Evolutionary conservation across 2,113 vertebrate species (phyloP).

Genomic region (Erinaceus europaeus): DNA sequence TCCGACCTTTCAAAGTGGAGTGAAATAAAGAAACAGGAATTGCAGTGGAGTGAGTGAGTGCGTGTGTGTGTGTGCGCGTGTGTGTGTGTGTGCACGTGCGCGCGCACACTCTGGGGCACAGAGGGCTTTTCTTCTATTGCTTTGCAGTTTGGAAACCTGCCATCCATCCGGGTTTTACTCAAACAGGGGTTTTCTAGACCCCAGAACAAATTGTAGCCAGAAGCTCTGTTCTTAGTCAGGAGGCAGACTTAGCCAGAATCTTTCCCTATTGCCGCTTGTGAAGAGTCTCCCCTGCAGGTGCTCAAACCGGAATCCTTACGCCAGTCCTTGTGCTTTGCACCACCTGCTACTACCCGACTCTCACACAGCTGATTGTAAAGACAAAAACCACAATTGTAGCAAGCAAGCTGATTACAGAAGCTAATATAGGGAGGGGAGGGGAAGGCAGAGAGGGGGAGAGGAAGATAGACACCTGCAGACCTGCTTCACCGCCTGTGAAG

Average conservation of each 20-base stretch:
- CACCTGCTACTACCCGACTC: no score
- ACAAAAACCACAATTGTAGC: no score
- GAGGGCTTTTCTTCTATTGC: conserved; percentile 21
- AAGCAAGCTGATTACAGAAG: conserved; percentile 23
- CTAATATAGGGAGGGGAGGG: no score
- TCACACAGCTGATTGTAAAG: no score
- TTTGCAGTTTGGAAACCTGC: conserved; percentile 58
- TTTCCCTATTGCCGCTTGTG: not conserved
- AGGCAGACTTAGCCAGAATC: not conserved
- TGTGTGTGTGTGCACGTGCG: not conserved
- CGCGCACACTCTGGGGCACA: not conserved
- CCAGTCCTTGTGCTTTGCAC: no score
- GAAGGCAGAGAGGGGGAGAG: no score
- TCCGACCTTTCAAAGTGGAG: not conserved
- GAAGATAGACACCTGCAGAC: no score
- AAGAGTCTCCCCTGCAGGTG: no score
- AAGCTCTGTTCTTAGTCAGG: conserved; percentile 39
- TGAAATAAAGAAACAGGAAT: not conserved
- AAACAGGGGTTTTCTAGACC: conserved; percentile 31
- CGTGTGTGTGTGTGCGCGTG: not conserved
- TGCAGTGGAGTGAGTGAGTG: not conserved
- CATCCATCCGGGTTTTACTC: conserved; percentile 40
- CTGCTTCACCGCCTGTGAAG: no score
- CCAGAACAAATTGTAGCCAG: conserved; percentile 37
- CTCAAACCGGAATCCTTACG: no score